These are phyloP conservation scores for Elgaria multicarinata DNA, from an alignment of 2,113 vertebrate genomes.

Conservation along the genomic window DNA sequence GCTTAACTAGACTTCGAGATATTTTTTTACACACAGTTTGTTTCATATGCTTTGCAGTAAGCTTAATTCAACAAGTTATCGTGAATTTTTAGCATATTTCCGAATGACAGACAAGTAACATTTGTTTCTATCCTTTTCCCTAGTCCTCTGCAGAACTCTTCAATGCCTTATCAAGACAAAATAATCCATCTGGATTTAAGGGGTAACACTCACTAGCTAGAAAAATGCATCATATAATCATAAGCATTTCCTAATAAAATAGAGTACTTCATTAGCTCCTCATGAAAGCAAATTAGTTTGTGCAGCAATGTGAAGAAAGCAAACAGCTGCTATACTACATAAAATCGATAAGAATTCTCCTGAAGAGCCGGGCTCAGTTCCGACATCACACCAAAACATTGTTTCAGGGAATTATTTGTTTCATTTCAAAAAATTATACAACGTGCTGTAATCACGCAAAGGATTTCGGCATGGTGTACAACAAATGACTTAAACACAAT, in stretches of 20 bases:
- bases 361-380: not conserved
- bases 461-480: too few species aligned
- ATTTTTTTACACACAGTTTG: not conserved
- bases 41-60: not conserved
- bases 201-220: rapidly evolving
- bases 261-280: not conserved
- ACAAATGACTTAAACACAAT: too few species aligned
- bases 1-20: not conserved
- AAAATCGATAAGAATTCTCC: not conserved
- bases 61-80: not conserved
- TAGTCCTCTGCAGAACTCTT: not conserved
- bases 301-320: not conserved
- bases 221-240: conserved; percentile 1
- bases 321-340: not conserved
- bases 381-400: not conserved
- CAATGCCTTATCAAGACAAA: not conserved
- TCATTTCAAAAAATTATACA: too few species aligned
- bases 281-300: conserved; percentile 47
- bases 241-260: not conserved
- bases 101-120: not conserved
- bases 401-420: not conserved
- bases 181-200: not conserved
- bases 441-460: too few species aligned
- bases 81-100: not conserved
- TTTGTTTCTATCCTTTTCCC: not conserved